Base-by-base conservation (phyloP, 2,888 invertebrate genomes). In the Tigriopus californicus region DNA sequence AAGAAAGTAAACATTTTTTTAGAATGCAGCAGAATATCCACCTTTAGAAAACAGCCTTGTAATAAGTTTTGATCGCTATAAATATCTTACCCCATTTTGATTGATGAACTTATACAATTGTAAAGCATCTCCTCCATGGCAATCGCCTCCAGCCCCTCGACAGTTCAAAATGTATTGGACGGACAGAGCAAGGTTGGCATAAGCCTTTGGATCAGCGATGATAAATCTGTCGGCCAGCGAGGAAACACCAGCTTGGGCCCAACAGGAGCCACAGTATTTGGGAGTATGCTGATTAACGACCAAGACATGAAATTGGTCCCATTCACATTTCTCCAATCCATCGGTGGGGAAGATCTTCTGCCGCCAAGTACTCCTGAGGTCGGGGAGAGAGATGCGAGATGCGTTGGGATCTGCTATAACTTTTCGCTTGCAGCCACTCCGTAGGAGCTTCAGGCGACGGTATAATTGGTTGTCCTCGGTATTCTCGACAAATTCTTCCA, bases 221-320 rank as follows among this genome's bases (percentile, higher is more conserved):
- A 49, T 51, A 41, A 59, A 59, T 15, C 59, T 12, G 41, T 59
- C 59, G 1, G 59, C 59, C 11, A 59, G 41, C 11, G 59, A 51
- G 12, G 59, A 51, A 3, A 59, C 41, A 13, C 52, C 52, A 5
- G 41, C 58, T 41, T 59, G 59, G 20, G 59, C 59, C 59, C 59
- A 59, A 41, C 59, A 59, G 6, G 59, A 59, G 1, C 59, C 59
- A 25, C 59, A 59, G 41, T 59, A 59, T 15, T 52, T 10, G 44
- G 59, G 59, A 4, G 52, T 59, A 24, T 59, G 59, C 15, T 59
- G 59, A 51, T 59, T 59, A 11, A 59, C 59, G n/a, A 52, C 59
- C 59, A 59, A 12, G 59, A 59, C 52, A 59, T 15, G 24, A 52
- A 59, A 25, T 59, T 59, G 40, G 22, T 41, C 11, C 51, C 59